These are phyloP conservation scores for Himalopsyche anomala DNA, from an alignment of 2,888 invertebrate genomes.

Conservation along the genomic window DNA sequence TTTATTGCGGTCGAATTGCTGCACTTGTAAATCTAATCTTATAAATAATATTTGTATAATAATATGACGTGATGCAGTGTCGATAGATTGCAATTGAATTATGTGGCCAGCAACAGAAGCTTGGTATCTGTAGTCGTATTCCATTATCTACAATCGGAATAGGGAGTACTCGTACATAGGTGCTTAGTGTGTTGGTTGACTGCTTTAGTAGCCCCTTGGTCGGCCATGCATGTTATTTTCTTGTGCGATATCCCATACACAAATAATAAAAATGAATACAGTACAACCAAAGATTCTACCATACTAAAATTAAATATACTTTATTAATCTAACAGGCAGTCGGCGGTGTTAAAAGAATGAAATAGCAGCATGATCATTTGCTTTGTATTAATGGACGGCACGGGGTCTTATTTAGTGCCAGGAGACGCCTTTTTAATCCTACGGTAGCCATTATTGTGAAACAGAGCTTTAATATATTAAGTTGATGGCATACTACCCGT, in stretches of 20 bases:
- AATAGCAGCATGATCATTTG: constrained; percentile 67
- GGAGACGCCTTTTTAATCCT: not conserved
- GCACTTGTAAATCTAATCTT: constrained; percentile 53
- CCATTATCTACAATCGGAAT: too few species aligned
- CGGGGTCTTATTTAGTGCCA: not conserved
- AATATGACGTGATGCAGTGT: not conserved
- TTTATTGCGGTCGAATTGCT: constrained; percentile 57
- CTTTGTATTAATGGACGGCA: constrained; percentile 2
- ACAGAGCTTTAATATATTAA: not conserved
- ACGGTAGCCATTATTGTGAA: constrained; percentile 25
- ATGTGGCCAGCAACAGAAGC: too few species aligned
- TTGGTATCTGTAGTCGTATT: too few species aligned
- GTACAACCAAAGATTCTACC: too few species aligned
- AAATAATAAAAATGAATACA: too few species aligned
- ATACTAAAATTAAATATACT: too few species aligned
- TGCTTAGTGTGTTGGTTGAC: too few species aligned
- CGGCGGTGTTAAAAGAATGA: constrained; percentile 27
- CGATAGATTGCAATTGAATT: not conserved
- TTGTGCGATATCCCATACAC: too few species aligned
- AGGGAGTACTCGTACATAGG: too few species aligned
- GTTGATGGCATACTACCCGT: constrained; percentile 14
- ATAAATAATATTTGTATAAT: not conserved
- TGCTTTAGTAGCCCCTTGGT: too few species aligned
- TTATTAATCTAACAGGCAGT: not conserved
- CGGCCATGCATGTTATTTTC: too few species aligned